Conservation (phyloP, 2,797 vertebrate species). For the Rhyacichthys aspro region DNA sequence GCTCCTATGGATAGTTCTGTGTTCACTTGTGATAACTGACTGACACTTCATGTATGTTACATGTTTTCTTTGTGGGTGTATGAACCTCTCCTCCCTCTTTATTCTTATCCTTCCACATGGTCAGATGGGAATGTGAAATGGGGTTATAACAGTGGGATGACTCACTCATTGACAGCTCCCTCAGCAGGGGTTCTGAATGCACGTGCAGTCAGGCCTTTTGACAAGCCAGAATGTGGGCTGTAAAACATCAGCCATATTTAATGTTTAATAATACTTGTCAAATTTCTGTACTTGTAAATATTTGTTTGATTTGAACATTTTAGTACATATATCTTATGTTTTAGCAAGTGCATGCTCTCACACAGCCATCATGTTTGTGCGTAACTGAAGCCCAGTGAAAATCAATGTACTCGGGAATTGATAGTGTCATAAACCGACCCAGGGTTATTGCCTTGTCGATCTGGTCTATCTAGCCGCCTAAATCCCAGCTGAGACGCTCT, state of each 20-base stretch:
- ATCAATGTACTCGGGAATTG: conserved; percentile 66
- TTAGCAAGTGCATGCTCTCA: background rate
- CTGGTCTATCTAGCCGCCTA: conserved; percentile 42
- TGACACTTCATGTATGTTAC: conserved; percentile 10
- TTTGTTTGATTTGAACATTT: no score
- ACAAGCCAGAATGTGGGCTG: background rate
- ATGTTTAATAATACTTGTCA: background rate
- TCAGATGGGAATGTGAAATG: conserved; percentile 47
- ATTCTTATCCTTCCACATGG: conserved; percentile 40
- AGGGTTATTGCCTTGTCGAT: conserved; percentile 60
- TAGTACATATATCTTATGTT: no score
- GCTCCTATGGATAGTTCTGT: background rate
- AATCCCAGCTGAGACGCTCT: conserved; percentile 51
- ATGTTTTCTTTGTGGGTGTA: background rate
- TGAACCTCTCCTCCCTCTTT: no score
- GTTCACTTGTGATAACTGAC: background rate
- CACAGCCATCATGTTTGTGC: conserved; percentile 28
- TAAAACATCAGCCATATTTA: conserved; percentile 9
- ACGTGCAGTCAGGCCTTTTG: background rate
- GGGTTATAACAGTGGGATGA: conserved; percentile 44
- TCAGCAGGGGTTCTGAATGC: conserved; percentile 9
- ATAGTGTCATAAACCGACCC: conserved; percentile 57
- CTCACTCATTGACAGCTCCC: conserved; percentile 24
- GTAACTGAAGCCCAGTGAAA: conserved; percentile 46
- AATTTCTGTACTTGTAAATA: no score